These are phyloP conservation scores for Diorhabda elongata DNA, from an alignment of 1,140 invertebrate genomes.

Conservation along the genomic window DNA sequence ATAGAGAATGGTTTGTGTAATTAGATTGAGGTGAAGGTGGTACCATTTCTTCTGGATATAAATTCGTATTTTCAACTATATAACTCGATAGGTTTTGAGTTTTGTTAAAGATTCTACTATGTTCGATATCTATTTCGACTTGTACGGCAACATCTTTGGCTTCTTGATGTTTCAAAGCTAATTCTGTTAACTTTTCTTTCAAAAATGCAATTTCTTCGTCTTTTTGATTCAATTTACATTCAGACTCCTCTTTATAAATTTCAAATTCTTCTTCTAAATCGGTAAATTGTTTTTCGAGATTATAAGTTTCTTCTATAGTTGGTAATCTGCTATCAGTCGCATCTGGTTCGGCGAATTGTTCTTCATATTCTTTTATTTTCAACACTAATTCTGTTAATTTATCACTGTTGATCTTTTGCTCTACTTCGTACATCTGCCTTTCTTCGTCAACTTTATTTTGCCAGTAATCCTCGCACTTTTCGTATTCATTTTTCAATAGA, in stretches of 20 bases:
- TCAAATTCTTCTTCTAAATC: slow-evolving; percentile 69
- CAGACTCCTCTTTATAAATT: slow-evolving; percentile 50
- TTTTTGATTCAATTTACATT: slow-evolving; percentile 49
- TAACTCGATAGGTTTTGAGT: slow-evolving; percentile 35
- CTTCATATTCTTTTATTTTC: slow-evolving; percentile 77
- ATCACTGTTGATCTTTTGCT: slow-evolving; percentile 72
- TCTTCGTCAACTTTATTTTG: slow-evolving; percentile 72
- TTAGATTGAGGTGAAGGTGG: slow-evolving; percentile 4
- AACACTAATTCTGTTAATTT: slow-evolving; percentile 68
- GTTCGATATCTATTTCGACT: slow-evolving; percentile 27
- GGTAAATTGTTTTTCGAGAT: slow-evolving; percentile 68
- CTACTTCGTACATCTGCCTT: slow-evolving; percentile 66
- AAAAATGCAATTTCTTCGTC: slow-evolving; percentile 55
- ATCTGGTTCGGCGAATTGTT: slow-evolving; percentile 59
- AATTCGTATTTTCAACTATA: slow-evolving; percentile 28
- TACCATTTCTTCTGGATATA: slow-evolving; percentile 26
- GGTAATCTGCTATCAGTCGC: slow-evolving; percentile 54
- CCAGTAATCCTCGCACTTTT: slow-evolving; percentile 84
- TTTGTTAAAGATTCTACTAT: slow-evolving; percentile 30
- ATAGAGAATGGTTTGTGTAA: slow-evolving; percentile 8
- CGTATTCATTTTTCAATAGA: slow-evolving; percentile 69
- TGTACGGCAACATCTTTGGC: slow-evolving; percentile 30
- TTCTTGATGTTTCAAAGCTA: slow-evolving; percentile 29
- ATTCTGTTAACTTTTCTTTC: slow-evolving; percentile 49
- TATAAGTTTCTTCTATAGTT: slow-evolving; percentile 70